Base-by-base conservation (phyloP, 2,888 invertebrate genomes). In the Eulithis testata region DNA sequence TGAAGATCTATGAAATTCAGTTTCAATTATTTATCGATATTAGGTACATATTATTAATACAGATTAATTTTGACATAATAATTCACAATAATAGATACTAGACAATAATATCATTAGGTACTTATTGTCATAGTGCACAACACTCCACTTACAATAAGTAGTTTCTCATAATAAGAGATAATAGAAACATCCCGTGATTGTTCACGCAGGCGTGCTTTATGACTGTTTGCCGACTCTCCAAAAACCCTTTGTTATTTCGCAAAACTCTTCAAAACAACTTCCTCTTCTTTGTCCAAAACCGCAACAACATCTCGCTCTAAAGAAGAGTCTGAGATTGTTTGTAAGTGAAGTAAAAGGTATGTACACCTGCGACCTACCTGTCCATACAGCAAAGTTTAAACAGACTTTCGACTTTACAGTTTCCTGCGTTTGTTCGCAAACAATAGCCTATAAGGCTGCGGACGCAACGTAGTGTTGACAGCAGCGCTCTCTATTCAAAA, bases 371-470 rank as follows among this genome's bases (percentile, higher is more conserved):
- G 84, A 87, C 88, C 88, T 91, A 91, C 91, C 92, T 91, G 91
- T 80, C 88, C 87, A 90, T 83, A 86, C 85, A 76, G 86, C 87
- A 86, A 90, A 91, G 87, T 87, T 84, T 88, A 83, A 82, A 86
- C 86, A 84, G 86, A 87, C 89, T 91, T 89, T 88, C 89, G 84
- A 90, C 86, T 90, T 87, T 87, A 88, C 88, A 87, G 90, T 92
- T 92, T 93, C 93, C 93, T 91, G 90, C 87, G 85, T 90, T 91
- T 91, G 91, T 90, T 87, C 81, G 73, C 80, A 78, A 89, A 93
- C 91, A 92, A 93, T 91, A 83, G 90, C 82, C 87, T 74, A 86
- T 90, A 90, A 89, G 85, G 81, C 81, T 78, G 82, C 78, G 73
- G 78, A 79, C 82, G 83, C 82, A 76, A 76, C 76, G 69, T 76